Percentiles rank a stretch among this genome's conserved stretches.
These are phyloP conservation scores for Creontiades dilutus DNA, from an alignment of 2,888 invertebrate species.

Conservation along the genomic window DNA sequence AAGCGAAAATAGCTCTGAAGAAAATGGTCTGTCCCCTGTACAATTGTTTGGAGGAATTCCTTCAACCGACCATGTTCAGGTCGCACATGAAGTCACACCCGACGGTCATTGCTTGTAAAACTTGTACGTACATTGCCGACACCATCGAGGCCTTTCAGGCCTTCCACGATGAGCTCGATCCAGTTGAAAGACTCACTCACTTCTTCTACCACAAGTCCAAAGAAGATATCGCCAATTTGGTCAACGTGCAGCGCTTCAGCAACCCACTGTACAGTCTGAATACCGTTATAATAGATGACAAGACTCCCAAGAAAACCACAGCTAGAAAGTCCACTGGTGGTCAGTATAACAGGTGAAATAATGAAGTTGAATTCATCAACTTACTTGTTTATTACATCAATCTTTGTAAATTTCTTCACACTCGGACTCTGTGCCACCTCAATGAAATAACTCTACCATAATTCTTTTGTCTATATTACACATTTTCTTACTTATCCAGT, in stretches of 20 bases:
- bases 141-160: conserved; percentile 49
- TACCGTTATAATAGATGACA: neutral
- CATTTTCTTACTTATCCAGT: too few species aligned
- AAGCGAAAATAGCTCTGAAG: conserved; percentile 43
- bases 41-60: conserved; percentile 64
- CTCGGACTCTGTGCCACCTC: too few species aligned
- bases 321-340: conserved; percentile 38
- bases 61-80: conserved; percentile 35
- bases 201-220: conserved; percentile 47
- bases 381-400: too few species aligned
- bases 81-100: conserved; percentile 28
- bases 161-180: conserved; percentile 52
- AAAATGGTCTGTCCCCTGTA: conserved; percentile 66
- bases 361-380: too few species aligned
- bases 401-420: too few species aligned
- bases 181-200: conserved; percentile 41
- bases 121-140: conserved; percentile 64
- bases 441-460: too few species aligned
- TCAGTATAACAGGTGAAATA: neutral
- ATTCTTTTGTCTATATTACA: too few species aligned
- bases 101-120: conserved; percentile 49
- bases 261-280: conserved; percentile 60
- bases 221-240: conserved; percentile 8
- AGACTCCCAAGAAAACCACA: neutral
- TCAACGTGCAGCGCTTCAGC: conserved; percentile 52